Evolutionary conservation across 1,140 invertebrate genomes (phyloP).

Genomic region (Linepithema humile): DNA sequence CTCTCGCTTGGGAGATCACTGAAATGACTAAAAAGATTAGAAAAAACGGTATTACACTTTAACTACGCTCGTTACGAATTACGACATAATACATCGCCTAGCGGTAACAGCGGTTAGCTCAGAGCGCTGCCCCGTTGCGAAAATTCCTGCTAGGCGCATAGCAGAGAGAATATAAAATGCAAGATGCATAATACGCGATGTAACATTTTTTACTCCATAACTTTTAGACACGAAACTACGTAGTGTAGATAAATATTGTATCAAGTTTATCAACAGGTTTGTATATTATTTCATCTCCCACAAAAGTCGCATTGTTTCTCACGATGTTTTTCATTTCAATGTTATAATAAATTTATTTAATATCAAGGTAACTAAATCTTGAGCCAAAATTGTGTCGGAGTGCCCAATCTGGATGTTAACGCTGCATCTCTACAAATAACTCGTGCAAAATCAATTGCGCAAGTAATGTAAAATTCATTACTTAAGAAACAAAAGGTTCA

Average conservation of each 20-base stretch:
- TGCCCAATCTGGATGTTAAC: not conserved
- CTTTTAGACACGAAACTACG: not conserved
- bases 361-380: not conserved
- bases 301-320: not conserved
- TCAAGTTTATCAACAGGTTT: not conserved
- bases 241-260: not conserved
- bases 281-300: not conserved
- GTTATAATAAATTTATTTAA: not conserved
- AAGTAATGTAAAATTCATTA: not conserved
- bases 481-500: not conserved
- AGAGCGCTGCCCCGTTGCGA: slow-evolving; percentile 25
- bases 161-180: not conserved
- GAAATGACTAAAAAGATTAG: slow-evolving; percentile 35
- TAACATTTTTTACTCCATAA: not conserved
- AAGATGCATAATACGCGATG: not conserved
- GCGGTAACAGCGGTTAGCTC: slow-evolving; percentile 44
- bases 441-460: not conserved
- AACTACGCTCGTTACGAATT: slow-evolving; percentile 50
- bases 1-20: slow-evolving; percentile 31
- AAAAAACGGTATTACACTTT: slow-evolving; percentile 55
- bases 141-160: slow-evolving; percentile 26
- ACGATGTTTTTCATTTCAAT: not conserved
- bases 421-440: not conserved
- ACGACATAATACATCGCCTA: slow-evolving; percentile 51
- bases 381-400: not conserved